A percentile compares a stretch with the other conserved stretches of the same genome.
phyloP scores from a whole-genome alignment of 2,797 vertebrate species.

The Pangasius djambal region DNA sequence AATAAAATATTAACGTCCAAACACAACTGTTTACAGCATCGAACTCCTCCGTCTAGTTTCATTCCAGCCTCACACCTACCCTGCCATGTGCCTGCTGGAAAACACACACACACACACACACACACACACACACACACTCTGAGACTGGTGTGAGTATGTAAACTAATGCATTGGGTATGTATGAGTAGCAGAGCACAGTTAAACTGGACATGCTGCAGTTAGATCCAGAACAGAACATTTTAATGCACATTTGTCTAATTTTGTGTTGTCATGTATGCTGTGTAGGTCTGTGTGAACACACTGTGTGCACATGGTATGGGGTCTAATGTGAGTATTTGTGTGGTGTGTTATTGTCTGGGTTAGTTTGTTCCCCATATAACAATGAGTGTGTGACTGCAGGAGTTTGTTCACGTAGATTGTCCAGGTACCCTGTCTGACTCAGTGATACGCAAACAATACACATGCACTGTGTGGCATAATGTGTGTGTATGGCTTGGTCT shows the following conservation, averaged over 20 bases:
- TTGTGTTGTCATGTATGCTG: background rate
- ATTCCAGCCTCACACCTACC: slow-evolving; percentile 31
- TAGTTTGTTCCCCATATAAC: background rate
- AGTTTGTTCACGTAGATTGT: background rate
- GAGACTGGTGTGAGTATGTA: background rate
- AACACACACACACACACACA: background rate
- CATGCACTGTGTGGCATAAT: background rate
- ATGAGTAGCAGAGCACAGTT: background rate
- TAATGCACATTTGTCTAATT: background rate
- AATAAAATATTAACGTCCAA: slow-evolving; percentile 57
- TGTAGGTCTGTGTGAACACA: background rate
- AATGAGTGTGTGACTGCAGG: background rate
- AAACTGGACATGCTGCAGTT: background rate
- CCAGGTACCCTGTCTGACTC: background rate
- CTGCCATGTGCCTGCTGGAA: slow-evolving; percentile 21
- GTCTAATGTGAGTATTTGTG: background rate
- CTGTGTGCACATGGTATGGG: background rate
- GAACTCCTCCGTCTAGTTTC: slow-evolving; percentile 44
- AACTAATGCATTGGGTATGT: slow-evolving; percentile 26
- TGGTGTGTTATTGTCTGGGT: background rate
- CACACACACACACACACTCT: background rate
- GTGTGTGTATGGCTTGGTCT: background rate
- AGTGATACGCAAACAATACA: background rate
- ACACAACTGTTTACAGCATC: slow-evolving; percentile 51
- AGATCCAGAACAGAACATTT: background rate